These are phyloP conservation scores for Herpetotheres cachinnans DNA, from an alignment of 2,113 vertebrate species.

Conservation along the genomic window DNA sequence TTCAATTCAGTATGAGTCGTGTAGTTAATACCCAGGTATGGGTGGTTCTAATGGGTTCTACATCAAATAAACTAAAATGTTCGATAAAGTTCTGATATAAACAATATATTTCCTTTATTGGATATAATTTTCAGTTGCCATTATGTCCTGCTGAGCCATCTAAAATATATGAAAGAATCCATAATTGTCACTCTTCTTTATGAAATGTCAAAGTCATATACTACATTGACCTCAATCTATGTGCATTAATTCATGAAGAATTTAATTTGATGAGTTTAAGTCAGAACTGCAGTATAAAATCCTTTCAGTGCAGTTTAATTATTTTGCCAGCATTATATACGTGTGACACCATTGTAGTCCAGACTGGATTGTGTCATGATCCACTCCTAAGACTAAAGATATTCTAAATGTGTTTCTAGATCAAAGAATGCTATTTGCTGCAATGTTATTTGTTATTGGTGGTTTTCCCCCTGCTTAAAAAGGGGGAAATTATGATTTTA, in stretches of 20 bases:
- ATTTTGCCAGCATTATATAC: not conserved
- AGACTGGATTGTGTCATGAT: not conserved
- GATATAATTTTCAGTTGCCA: not conserved
- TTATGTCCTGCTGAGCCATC: not conserved
- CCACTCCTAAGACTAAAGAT: not conserved
- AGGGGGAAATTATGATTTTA: not conserved
- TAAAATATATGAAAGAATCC: not conserved
- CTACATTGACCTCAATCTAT: not conserved
- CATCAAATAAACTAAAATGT: not conserved
- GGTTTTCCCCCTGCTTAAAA: not conserved
- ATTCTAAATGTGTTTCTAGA: not conserved
- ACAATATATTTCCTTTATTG: not conserved
- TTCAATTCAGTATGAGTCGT: not conserved
- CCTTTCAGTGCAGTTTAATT: not conserved
- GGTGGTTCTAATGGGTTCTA: not conserved
- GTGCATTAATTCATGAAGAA: constrained; percentile 8
- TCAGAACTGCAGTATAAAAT: not conserved
- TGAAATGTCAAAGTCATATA: not conserved
- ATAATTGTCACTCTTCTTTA: not conserved
- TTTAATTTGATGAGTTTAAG: constrained; percentile 10
- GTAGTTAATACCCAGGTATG: not conserved
- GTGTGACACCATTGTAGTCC: not conserved
- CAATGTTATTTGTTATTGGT: not conserved
- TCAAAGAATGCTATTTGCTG: not conserved
- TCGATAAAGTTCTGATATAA: not conserved